These are phyloP conservation scores for Liparis tanakae DNA, from an alignment of 2,797 vertebrate species.

Conservation along the genomic window DNA sequence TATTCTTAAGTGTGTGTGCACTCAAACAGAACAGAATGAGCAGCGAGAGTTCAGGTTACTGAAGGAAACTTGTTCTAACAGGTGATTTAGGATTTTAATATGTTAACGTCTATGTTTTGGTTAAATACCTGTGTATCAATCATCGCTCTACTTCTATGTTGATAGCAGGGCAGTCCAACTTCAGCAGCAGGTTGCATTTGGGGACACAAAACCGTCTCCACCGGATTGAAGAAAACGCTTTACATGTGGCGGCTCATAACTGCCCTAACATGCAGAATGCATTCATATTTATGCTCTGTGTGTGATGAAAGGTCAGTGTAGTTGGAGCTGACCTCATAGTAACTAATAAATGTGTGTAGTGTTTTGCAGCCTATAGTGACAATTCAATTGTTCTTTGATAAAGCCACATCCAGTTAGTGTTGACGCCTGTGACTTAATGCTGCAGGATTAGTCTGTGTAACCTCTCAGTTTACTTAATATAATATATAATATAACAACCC, in stretches of 20 bases:
- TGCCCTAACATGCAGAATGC: too few relatives aligned
- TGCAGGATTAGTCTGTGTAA: neutral
- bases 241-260: conserved; percentile 18
- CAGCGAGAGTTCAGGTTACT: neutral
- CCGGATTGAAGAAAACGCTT: conserved; percentile 24
- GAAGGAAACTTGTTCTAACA: neutral
- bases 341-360: neutral
- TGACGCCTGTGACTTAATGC: neutral
- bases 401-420: neutral
- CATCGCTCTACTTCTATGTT: neutral
- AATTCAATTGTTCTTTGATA: neutral
- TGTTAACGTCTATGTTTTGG: neutral
- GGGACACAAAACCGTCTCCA: conserved; percentile 9
- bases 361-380: neutral
- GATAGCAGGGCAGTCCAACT: conserved; percentile 41
- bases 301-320: neutral
- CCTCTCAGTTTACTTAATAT: neutral
- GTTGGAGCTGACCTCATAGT: neutral
- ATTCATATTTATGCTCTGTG: neutral
- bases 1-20: neutral
- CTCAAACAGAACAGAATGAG: neutral
- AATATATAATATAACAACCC: too few relatives aligned
- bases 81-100: neutral
- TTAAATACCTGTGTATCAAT: neutral
- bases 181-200: conserved; percentile 18